Percentiles rank a stretch among this genome's conserved stretches.
Conservation (phyloP, 2,113 vertebrate species). For the Paramisgurnus dabryanus region DNA sequence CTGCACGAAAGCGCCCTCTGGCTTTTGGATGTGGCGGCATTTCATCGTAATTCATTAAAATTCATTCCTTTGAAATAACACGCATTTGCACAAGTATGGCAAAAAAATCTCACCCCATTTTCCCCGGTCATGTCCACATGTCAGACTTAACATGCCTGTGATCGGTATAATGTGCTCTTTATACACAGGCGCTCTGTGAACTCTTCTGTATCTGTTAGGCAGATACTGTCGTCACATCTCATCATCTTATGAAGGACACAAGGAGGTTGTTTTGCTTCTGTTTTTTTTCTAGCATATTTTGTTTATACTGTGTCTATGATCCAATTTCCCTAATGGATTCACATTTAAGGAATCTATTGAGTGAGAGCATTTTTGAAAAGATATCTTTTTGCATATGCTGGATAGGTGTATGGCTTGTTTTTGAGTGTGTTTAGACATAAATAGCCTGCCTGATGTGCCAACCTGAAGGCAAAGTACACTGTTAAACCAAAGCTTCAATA, state of each 20-base stretch:
- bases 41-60: no score
- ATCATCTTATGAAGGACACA: not conserved
- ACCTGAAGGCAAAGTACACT: not conserved
- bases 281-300: not conserved
- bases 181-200: not conserved
- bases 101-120: no score
- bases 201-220: not conserved
- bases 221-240: not conserved
- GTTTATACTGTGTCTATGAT: constrained; percentile 30
- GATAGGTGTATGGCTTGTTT: not conserved
- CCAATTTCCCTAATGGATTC: constrained; percentile 41
- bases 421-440: not conserved
- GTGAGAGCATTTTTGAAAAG: not conserved
- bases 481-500: not conserved
- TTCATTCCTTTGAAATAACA: no score
- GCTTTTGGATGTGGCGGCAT: no score
- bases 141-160: not conserved
- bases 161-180: not conserved
- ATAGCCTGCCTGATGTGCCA: not conserved
- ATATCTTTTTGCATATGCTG: not conserved
- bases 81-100: no score
- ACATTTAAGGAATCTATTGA: constrained; percentile 35
- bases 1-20: no score
- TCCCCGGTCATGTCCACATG: not conserved
- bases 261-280: not conserved